phyloP scores from a whole-genome alignment of 37 sponge, comb jelly and placozoan genomes.

The Halichondria panicea region DNA sequence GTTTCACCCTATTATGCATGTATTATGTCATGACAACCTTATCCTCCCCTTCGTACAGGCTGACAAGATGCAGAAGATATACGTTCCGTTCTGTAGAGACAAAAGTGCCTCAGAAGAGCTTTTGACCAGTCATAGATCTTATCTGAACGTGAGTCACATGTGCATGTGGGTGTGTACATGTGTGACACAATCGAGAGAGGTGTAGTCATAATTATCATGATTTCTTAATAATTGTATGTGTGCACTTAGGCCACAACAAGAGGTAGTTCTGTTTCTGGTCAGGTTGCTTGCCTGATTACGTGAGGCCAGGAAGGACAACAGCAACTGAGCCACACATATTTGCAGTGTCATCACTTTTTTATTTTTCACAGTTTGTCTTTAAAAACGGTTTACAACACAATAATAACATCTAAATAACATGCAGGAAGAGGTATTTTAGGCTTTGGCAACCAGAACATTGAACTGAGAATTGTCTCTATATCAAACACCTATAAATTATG shows the following conservation, averaged over 20 bases:
- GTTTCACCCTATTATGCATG: neutral
- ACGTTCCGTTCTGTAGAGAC: slow-evolving; percentile 72
- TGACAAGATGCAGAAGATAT: slow-evolving; percentile 32
- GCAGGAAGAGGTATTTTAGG: too few species aligned
- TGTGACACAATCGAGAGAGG: neutral
- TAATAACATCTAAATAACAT: too few species aligned
- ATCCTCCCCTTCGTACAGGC: slow-evolving; percentile 10
- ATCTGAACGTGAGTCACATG: slow-evolving; percentile 37
- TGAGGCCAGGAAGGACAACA: too few species aligned
- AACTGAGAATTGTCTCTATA: too few species aligned
- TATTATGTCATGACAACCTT: neutral
- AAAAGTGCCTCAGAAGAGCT: slow-evolving; percentile 67
- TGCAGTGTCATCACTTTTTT: too few species aligned
- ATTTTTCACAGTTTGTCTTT: too few species aligned
- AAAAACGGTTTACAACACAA: too few species aligned
- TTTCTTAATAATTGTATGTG: neutral
- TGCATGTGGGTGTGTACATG: neutral
- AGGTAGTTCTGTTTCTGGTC: too few species aligned
- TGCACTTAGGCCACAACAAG: neutral
- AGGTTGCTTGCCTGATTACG: too few species aligned
- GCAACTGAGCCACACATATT: too few species aligned
- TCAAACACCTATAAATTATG: too few species aligned
- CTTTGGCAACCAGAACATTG: too few species aligned
- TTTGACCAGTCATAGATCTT: slow-evolving; percentile 50
- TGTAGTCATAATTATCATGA: neutral